These are phyloP conservation scores for Rhombomys opimus DNA, from an alignment of 2,113 vertebrate species.

Conservation along the genomic window DNA sequence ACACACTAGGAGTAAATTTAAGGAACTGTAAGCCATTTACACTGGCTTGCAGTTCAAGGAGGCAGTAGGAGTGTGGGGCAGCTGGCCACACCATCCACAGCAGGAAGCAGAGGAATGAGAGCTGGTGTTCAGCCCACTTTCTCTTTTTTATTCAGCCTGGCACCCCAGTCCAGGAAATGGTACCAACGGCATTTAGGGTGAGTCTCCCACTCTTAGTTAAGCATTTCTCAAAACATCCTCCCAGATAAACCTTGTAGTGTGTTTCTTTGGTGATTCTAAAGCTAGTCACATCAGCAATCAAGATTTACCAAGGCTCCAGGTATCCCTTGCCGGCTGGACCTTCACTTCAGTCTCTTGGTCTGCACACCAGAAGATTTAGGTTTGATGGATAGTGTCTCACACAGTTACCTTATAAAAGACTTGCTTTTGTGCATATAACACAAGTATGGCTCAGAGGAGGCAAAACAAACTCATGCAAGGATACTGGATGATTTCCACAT, in stretches of 20 bases:
- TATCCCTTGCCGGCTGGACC: slow-evolving; percentile 7
- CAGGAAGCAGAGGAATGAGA: neutral
- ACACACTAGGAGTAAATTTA: neutral
- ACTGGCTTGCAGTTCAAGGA: neutral
- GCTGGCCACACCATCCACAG: neutral
- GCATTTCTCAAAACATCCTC: neutral
- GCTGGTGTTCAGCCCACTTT: neutral
- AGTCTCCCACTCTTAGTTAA: neutral
- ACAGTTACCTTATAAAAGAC: neutral
- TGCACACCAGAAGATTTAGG: neutral
- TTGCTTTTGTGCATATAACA: neutral
- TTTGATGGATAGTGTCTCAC: neutral
- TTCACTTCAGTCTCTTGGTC: neutral
- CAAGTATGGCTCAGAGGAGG: neutral
- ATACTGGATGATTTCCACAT: neutral
- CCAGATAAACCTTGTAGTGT: neutral
- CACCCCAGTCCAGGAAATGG: neutral
- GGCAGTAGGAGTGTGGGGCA: neutral
- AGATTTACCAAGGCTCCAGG: neutral
- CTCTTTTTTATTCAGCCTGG: neutral
- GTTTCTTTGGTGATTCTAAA: neutral
- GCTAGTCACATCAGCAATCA: neutral
- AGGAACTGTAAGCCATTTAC: no score
- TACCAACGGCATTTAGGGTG: neutral
- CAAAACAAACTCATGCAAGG: neutral